Base-by-base conservation (phyloP, 1,140 invertebrate genomes). In the Pogonognathellus flavescens region DNA sequence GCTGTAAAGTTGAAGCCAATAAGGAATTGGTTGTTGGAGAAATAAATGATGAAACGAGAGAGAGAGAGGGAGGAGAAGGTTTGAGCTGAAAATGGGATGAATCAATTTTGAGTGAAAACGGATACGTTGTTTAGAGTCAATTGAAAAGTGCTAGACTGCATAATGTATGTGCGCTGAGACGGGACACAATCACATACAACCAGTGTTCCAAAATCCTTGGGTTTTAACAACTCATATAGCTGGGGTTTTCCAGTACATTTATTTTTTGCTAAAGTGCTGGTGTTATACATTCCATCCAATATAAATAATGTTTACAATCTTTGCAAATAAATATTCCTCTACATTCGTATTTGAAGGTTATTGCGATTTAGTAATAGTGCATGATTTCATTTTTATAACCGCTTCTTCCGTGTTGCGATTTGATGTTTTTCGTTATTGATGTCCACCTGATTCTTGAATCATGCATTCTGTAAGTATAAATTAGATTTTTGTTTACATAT, bases 101-200 rank as follows among this genome's bases (percentile, higher is more conserved):
- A 57, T 57, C 53, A 57, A 57, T 57, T 57, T 57, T 41, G 53
- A n/a, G 53, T 57, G n/a, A 57, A 57, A 57, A 57, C 53, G 53
- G 53, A n/a, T 57, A 57, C 53, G 53, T 57, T 57, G 53, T 57
- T 57, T 57, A n/a, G 53, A 41, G 53, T n/a, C 11, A n/a, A 57
- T 57, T 57, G 53, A 57, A 57, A 57, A 57, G 53, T 57, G 53
- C 11, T 57, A 13, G 53, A 57, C 11, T 57, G 11, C 53, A 57
- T 57, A 57, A 57, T 57, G 11, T 13, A 57, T 57, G 53, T 57
- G 53, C 53, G n/a, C n/a, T 57, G 53, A 57, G 53, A 57, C n/a
- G 1, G 53, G 11, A 57, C 53, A 57, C 31, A 41, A 41, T 41
- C 31, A 41, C 31, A 41, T 6, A 41, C 31, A 41, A 57, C n/a